phyloP scores from a whole-genome alignment of 1,140 invertebrate species.

The Homalodisca vitripennis region DNA sequence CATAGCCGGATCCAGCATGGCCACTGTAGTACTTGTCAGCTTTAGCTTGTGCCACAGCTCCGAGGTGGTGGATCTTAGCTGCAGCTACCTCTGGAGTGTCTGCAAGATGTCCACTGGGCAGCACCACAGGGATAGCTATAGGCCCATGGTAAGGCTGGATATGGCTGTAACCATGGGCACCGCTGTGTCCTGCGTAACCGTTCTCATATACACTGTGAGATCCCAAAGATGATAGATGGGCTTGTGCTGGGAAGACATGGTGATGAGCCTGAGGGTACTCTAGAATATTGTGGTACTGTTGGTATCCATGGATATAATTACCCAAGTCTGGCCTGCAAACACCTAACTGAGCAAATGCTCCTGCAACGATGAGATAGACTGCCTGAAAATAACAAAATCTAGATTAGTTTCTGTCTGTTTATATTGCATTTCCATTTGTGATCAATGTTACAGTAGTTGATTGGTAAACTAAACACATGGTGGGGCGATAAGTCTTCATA shows the following conservation, averaged over 20 bases:
- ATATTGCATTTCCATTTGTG: too few relatives aligned
- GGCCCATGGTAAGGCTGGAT: slow-evolving; percentile 27
- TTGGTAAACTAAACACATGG: too few relatives aligned
- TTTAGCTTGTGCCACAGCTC: slow-evolving; percentile 24
- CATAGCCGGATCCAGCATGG: slow-evolving; percentile 7
- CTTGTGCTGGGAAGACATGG: too few relatives aligned
- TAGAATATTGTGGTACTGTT: not conserved
- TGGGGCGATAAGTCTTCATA: too few relatives aligned
- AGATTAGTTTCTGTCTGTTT: too few relatives aligned
- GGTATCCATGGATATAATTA: too few relatives aligned
- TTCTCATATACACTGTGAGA: too few relatives aligned
- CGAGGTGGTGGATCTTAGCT: slow-evolving; percentile 39
- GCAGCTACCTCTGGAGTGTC: slow-evolving; percentile 37
- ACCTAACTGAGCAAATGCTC: not conserved
- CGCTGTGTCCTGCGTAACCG: too few relatives aligned
- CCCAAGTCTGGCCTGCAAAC: not conserved
- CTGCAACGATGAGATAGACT: not conserved
- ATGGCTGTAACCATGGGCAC: too few relatives aligned
- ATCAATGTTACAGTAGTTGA: too few relatives aligned
- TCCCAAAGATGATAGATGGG: too few relatives aligned
- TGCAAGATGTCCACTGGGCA: slow-evolving; percentile 30
- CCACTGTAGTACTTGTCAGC: slow-evolving; percentile 25
- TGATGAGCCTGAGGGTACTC: not conserved
- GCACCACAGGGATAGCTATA: slow-evolving; percentile 28
- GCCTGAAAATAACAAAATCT: not conserved